phyloP scores from a whole-genome alignment of 2,888 invertebrate genomes.

The Erynnis tages region DNA sequence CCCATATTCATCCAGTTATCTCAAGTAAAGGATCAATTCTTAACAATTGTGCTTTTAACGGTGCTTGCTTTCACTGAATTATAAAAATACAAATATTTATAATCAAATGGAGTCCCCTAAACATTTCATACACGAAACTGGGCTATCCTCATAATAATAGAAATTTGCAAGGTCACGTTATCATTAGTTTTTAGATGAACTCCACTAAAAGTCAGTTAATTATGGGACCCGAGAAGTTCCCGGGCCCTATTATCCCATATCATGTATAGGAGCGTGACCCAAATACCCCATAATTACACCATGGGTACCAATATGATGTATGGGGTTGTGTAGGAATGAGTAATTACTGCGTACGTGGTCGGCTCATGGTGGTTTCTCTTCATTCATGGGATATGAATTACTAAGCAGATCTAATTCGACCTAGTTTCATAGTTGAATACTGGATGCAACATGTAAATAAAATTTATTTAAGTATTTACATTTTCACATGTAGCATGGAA shows the following conservation, averaged over 20 bases:
- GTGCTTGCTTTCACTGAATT: too few relatives aligned
- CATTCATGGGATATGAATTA: neutral
- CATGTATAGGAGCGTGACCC: conserved; percentile 31
- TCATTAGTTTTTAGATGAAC: conserved; percentile 9
- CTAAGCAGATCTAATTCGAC: neutral
- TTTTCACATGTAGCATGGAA: too few relatives aligned
- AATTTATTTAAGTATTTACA: too few relatives aligned
- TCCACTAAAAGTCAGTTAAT: conserved; percentile 6
- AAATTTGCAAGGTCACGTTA: conserved; percentile 1
- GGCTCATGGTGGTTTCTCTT: neutral
- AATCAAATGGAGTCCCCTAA: too few relatives aligned
- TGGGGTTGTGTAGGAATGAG: neutral
- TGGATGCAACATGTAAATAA: too few relatives aligned
- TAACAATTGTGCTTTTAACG: too few relatives aligned
- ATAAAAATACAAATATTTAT: too few relatives aligned
- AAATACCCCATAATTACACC: conserved; percentile 28
- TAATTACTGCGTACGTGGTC: neutral
- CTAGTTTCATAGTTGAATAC: too few relatives aligned
- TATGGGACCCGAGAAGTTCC: conserved; percentile 15
- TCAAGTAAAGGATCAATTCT: too few relatives aligned
- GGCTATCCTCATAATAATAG: too few relatives aligned
- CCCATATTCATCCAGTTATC: too few relatives aligned
- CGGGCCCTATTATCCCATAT: conserved; percentile 18
- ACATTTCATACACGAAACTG: too few relatives aligned
- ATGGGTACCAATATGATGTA: conserved; percentile 8